phyloP scores from a whole-genome alignment of 2,888 invertebrate genomes.

The Phengaris arion region DNA sequence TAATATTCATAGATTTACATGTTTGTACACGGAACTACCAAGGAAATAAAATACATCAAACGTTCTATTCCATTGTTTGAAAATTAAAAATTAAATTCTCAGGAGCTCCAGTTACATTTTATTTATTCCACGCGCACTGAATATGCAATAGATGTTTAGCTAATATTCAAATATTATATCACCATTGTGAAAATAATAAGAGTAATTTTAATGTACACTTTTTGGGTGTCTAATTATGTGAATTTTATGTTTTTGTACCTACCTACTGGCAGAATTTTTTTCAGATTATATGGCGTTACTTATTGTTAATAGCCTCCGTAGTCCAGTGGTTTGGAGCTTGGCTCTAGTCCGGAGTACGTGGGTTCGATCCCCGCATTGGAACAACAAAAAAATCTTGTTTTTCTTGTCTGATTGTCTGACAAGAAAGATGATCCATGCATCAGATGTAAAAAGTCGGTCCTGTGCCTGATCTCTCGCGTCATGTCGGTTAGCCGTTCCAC shows the following conservation, averaged over 20 bases:
- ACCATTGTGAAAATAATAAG: neutral
- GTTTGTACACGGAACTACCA: neutral
- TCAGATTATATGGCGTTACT: too few relatives aligned
- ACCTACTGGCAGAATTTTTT: neutral
- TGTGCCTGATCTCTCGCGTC: too few relatives aligned
- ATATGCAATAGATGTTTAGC: slow-evolving; percentile 41
- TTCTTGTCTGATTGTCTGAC: too few relatives aligned
- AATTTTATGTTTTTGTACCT: neutral
- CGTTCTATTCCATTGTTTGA: slow-evolving; percentile 48
- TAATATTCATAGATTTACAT: slow-evolving; percentile 14
- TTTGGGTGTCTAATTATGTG: neutral
- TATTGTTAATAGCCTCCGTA: too few relatives aligned
- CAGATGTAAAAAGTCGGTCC: too few relatives aligned
- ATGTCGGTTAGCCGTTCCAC: too few relatives aligned
- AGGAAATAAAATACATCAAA: slow-evolving; percentile 38
- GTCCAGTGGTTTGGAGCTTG: too few relatives aligned
- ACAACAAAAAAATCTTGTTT: too few relatives aligned
- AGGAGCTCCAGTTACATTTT: slow-evolving; percentile 49
- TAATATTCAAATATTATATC: slow-evolving; percentile 42
- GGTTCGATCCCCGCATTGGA: too few relatives aligned
- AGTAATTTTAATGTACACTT: neutral
- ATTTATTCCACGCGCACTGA: slow-evolving; percentile 62
- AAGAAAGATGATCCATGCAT: too few relatives aligned
- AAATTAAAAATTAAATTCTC: slow-evolving; percentile 39
- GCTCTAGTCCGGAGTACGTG: too few relatives aligned